Base-by-base conservation (phyloP, 2,797 vertebrate genomes). In the Acanthiza pusilla region DNA sequence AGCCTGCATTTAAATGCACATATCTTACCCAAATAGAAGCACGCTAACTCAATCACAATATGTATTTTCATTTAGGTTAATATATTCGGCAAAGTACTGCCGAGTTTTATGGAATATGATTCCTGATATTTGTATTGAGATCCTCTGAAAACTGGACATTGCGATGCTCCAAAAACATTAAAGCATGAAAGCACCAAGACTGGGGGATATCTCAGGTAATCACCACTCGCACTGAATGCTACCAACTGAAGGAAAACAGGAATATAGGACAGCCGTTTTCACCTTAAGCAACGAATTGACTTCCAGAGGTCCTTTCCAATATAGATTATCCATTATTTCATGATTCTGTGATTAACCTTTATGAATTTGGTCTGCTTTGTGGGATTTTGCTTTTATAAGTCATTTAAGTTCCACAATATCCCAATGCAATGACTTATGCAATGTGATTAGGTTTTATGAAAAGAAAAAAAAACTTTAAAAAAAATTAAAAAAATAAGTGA, bases 351-450 rank as follows among this genome's bases (percentile, higher is more conserved):
- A 73, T 78, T 29, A 53, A 3, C 1, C 4, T n/a, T 73, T n/a
- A 29, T 11, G 8, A 89, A 50, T 60, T 40, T 70, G 0, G 1
- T 48, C 61, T 26, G 1, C 1, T 16, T 40, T 25, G 2, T 25
- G 48, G 30, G 8, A 6, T 14, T 30, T 75, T 53, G 5, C 5
- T 43, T 71, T 45, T 2, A 32, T 11, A 42, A 40, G 9, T 40
- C 16, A 20, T 58, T 81, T 38, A 62, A 55, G 1, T 6, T 73
- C 42, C 12, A 26, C 19, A 43, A 18, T 38, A 54, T n/a, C 29
- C 58, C 43, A 63, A 1, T 3, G 2, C 19, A 82, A 51, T 45
- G 19, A 40, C 9, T 75, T 77, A 13, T 53, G 14, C 23, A 16
- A 7, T 12, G 3, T 27, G 10, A 54, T 73, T n/a, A 58, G 4